Base-by-base conservation (phyloP, 2,888 invertebrate genomes). In the Chamaedrilus cognettii region DNA sequence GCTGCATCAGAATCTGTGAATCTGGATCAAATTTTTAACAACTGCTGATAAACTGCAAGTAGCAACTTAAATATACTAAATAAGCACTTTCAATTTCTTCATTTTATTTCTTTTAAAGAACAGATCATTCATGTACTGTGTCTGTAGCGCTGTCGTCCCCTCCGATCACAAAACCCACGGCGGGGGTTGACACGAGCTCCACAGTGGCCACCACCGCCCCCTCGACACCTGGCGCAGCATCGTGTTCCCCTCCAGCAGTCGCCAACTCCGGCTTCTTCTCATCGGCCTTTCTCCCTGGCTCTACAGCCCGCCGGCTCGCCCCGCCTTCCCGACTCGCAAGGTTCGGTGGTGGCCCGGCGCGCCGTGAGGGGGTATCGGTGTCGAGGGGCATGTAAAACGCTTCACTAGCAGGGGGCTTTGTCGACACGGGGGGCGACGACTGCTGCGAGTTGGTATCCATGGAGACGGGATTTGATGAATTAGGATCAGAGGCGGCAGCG, bases 91-190 rank as follows among this genome's bases (percentile, higher is more conserved):
- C n/a, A n/a, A n/a, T n/a, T n/a, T n/a, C n/a, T n/a, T n/a, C n/a
- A n/a, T n/a, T n/a, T n/a, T n/a, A n/a, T n/a, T n/a, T n/a, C n/a
- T n/a, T n/a, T n/a, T n/a, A n/a, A n/a, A n/a, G n/a, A n/a, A n/a
- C n/a, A n/a, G n/a, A n/a, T n/a, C n/a, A n/a, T n/a, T n/a, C n/a
- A n/a, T n/a, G n/a, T n/a, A n/a, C n/a, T n/a, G n/a, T n/a, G n/a
- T n/a, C n/a, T n/a, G 19, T 15, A 42, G 42, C 42, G 19, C 42
- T 42, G 42, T 11, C 42, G 11, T 90, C 90, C 65, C 87, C 88
- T 71, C 89, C 91, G 76, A 91, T 89, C 66, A 91, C 87, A 73
- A 84, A 82, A 11, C 82, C 83, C 34, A 83, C 78, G 33, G 78
- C 79, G 3, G 79, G 74, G 28, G 55, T 55, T 4, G 62, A n/a